Evolutionary conservation across 2,888 invertebrate genomes (phyloP).

Genomic region (Carpatolechia fugitivella): DNA sequence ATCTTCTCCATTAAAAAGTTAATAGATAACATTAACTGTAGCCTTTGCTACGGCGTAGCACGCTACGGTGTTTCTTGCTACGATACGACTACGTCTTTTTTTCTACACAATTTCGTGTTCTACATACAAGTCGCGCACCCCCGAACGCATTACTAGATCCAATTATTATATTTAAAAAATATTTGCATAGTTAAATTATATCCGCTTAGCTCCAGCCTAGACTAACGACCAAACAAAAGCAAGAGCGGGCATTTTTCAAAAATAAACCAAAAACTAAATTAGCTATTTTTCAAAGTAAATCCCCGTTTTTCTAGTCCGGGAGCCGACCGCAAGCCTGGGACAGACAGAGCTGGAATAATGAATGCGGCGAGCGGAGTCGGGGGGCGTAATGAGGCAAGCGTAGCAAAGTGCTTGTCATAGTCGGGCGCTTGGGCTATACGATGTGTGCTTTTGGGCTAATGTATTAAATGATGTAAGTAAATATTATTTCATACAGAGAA

Average conservation of each 20-base stretch:
- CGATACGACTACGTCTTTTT: too few relatives aligned
- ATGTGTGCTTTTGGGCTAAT: neutral
- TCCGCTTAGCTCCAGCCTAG: neutral
- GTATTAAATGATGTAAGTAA: neutral
- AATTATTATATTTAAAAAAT: too few relatives aligned
- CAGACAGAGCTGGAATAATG: conserved; percentile 13
- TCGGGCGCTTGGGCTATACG: neutral
- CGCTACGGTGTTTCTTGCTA: too few relatives aligned
- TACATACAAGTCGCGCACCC: too few relatives aligned
- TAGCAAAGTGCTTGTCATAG: conserved; percentile 2
- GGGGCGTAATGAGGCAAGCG: conserved; percentile 1
- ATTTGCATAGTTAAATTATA: too few relatives aligned
- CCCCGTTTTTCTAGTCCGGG: conserved; percentile 5
- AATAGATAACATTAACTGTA: too few relatives aligned
- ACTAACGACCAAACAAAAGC: conserved; percentile 4
- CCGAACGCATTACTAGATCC: too few relatives aligned
- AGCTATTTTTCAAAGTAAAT: conserved; percentile 9
- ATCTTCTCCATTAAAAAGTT: too few relatives aligned
- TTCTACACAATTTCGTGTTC: too few relatives aligned
- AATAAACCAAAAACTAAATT: conserved; percentile 3
- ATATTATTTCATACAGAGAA: too few relatives aligned
- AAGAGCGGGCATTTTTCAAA: neutral
- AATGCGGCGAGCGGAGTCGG: conserved; percentile 11
- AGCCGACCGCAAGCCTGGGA: conserved; percentile 12
- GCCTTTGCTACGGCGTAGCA: too few relatives aligned